Evolutionary conservation across 2,797 vertebrate genomes (phyloP).

Genomic region (Falco berigora): DNA sequence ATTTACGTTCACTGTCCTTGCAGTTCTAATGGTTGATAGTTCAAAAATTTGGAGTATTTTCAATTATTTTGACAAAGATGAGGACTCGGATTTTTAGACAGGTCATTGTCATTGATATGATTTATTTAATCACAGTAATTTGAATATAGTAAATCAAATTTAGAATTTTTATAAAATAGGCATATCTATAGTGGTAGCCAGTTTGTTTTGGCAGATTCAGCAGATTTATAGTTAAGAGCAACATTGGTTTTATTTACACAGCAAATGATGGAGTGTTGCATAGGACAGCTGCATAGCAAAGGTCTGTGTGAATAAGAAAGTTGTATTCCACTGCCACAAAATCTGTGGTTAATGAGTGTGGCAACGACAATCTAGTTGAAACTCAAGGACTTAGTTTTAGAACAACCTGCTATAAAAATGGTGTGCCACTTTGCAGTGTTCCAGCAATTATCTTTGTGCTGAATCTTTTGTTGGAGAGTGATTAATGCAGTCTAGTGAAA

Average conservation of each 20-base stretch:
- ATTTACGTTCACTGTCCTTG: neutral
- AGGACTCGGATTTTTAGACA: neutral
- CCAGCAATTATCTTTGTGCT: neutral
- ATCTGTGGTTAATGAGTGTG: neutral
- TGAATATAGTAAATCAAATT: neutral
- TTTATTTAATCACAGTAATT: constrained; percentile 19
- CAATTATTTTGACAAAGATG: neutral
- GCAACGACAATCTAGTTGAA: neutral
- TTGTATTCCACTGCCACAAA: neutral
- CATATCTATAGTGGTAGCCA: neutral
- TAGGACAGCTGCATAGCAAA: neutral
- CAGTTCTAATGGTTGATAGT: neutral
- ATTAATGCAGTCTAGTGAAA: neutral
- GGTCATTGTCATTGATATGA: neutral
- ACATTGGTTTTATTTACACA: neutral
- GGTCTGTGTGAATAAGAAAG: neutral
- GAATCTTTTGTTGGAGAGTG: neutral
- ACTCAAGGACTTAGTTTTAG: neutral
- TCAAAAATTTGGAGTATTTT: neutral
- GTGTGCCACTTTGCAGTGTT: neutral
- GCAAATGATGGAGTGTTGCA: neutral
- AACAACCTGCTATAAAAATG: neutral
- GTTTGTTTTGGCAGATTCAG: neutral
- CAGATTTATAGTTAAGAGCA: neutral
- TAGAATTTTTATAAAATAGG: neutral